Evolutionary conservation across 2,113 vertebrate genomes (phyloP), one percentile per base, ranked within the genome.

Genomic region (Clinocottus analis): DNA sequence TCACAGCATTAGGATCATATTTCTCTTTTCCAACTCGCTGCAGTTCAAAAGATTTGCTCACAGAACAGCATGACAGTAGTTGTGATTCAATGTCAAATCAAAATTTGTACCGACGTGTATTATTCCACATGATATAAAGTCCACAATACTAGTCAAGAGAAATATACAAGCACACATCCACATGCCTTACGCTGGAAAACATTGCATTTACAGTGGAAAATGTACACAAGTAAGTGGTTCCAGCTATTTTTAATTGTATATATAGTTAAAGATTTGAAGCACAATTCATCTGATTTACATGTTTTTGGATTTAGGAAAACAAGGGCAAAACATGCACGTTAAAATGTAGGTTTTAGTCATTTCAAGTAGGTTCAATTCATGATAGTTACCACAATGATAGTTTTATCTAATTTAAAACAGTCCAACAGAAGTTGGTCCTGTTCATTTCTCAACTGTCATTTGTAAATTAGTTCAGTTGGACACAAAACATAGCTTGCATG

Each of bases 21-120:
- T 93, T 95, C 88, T 87, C 53, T 80, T 90, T 93, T 93, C 86
- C 90, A 82, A 71, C 76, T 70, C 62, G 41, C 79, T 58, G 25
- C 33, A 88, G 75, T 92, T 88, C 39, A 83, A 77, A 82, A 77
- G 68, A 78, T 74, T 55, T 31, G 21, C 25, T 13, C 19, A 41
- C 55, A 78, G 47, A 81, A 47, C 14, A 55, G 23, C 59, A 23
- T 43, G 6, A 72, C 27, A 72, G 16, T 66, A 59, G 56, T 10
- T 21, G 7, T 5, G 19, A 27, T 31, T 60, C 9, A 13, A 0
- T 51, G 14, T 55, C 51, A 47, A 77, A 53, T 65, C 19, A 39
- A 39, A 4, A 7, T 58, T 10, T 58, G 29, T 16, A 17, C 27
- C 45, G 23, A 35, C 63, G 23, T 33, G 39, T 41, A 21, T 37